Base-by-base conservation (phyloP, 2,797 vertebrate species). In the Scolopax bukidnonensis region DNA sequence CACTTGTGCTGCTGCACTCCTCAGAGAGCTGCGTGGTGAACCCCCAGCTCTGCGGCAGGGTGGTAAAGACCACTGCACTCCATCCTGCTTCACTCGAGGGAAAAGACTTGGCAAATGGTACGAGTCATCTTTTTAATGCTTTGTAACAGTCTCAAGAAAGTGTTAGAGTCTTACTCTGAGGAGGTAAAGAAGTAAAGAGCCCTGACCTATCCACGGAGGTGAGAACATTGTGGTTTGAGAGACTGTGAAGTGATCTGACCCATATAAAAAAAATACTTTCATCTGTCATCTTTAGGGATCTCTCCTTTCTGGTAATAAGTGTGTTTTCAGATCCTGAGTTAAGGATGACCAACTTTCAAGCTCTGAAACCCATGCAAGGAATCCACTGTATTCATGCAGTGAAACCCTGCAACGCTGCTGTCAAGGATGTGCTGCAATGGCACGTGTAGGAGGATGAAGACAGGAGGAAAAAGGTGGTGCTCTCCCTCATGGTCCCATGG, bases 321-420 rank as follows among this genome's bases (percentile, higher is more conserved):
- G 20, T 60, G 19, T 74, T 93, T 90, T 76, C 45, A 48, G 51
- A 75, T 8, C 6, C 57, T 14, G 18, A 61, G 45, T 56, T 73
- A 43, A 4, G 21, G 74, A 68, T 96, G 53, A 82, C 27, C 71
- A 90, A 13, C 18, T 91, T 89, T 74, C 93, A 89, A 93, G 38
- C 40, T 67, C 69, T 88, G 76, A 90, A 94, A 88, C 40, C 84
- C 38, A 78, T 24, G 32, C 20, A 73, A 47, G 40, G 21, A 4
- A 27, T 24, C 20, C 48, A 0, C 12, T 0, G 0, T 4, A 25
- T 9, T 45, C 15, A 1, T 38, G 36, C 45, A 64, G 57, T 15
- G 60, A 45, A 64, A 51, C 11, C 12, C 30, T 59, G 33, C 33
- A 33, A 16, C 21, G 59, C 20, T 86, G n/a, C 75, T 79, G 19